Conservation (phyloP, 2,888 invertebrate species). For the Sphaerolaimus hirsutus region DNA sequence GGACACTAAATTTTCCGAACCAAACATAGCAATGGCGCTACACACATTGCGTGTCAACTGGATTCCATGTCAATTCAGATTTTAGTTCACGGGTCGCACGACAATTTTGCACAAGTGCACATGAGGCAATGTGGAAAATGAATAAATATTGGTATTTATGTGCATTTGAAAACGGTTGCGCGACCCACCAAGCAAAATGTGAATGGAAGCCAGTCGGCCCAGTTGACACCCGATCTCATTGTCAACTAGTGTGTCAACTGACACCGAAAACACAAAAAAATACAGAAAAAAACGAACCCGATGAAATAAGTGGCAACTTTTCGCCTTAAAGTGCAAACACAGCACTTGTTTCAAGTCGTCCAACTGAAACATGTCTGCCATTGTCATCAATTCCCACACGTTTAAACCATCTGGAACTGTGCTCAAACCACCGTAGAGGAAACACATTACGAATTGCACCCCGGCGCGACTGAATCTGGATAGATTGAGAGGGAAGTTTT, state of each 20-base stretch:
- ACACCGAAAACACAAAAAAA: conserved; percentile 4
- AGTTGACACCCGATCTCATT: too few species aligned
- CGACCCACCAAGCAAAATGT: not conserved
- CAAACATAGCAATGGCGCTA: too few species aligned
- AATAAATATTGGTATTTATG: too few species aligned
- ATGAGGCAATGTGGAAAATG: too few species aligned
- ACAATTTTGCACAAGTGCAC: too few species aligned
- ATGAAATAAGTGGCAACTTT: conserved; percentile 81
- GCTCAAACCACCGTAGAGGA: conserved; percentile 74
- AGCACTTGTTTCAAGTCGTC: conserved; percentile 78
- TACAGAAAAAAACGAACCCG: conserved; percentile 35
- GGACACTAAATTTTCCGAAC: too few species aligned
- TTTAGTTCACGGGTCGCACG: too few species aligned
- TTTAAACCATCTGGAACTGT: conserved; percentile 59
- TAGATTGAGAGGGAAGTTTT: too few species aligned
- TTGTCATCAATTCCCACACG: conserved; percentile 42
- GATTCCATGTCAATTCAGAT: too few species aligned
- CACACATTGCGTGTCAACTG: too few species aligned
- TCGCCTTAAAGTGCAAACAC: conserved; percentile 55
- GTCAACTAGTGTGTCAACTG: too few species aligned
- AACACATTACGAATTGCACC: conserved; percentile 68
- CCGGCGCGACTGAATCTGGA: conserved; percentile 52
- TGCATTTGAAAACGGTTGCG: too few species aligned
- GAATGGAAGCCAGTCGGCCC: conserved; percentile 6
- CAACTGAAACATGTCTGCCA: conserved; percentile 65